Conservation (phyloP, 2,113 vertebrate genomes). For the Grantiella picta region DNA sequence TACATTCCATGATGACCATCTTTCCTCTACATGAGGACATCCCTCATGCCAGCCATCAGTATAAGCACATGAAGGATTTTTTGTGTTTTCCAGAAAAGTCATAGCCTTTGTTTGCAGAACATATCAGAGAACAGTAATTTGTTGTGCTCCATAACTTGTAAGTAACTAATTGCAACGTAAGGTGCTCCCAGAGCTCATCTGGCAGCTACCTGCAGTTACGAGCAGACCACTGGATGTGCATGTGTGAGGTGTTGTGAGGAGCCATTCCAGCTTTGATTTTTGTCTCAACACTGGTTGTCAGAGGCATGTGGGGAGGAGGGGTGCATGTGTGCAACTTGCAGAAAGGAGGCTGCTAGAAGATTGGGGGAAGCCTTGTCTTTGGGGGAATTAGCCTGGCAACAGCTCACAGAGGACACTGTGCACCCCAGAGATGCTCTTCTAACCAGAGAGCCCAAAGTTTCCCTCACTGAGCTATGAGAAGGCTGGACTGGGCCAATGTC, state of each 20-base stretch:
- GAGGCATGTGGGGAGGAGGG: too few relatives aligned
- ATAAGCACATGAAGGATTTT: background rate
- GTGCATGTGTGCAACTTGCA: too few relatives aligned
- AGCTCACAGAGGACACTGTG: too few relatives aligned
- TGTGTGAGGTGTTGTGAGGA: rapidly evolving
- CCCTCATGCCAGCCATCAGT: background rate
- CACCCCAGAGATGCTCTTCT: too few relatives aligned
- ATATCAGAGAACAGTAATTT: background rate
- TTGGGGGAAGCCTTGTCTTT: too few relatives aligned
- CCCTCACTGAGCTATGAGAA: too few relatives aligned
- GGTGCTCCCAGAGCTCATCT: background rate
- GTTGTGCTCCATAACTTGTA: background rate
- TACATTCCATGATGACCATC: background rate
- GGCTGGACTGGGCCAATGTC: too few relatives aligned
- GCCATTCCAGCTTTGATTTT: too few relatives aligned
- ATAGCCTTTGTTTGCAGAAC: background rate
- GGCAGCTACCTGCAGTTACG: background rate
- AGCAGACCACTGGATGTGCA: background rate
- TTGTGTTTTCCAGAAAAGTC: background rate
- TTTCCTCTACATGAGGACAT: background rate
- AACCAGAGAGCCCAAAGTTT: too few relatives aligned
- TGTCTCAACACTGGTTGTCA: too few relatives aligned
- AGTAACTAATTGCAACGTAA: background rate
- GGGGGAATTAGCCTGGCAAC: too few relatives aligned
- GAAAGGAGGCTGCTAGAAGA: too few relatives aligned